phyloP scores from a whole-genome alignment of 2,113 vertebrate species.

The Nyctereutes procyonoides region DNA sequence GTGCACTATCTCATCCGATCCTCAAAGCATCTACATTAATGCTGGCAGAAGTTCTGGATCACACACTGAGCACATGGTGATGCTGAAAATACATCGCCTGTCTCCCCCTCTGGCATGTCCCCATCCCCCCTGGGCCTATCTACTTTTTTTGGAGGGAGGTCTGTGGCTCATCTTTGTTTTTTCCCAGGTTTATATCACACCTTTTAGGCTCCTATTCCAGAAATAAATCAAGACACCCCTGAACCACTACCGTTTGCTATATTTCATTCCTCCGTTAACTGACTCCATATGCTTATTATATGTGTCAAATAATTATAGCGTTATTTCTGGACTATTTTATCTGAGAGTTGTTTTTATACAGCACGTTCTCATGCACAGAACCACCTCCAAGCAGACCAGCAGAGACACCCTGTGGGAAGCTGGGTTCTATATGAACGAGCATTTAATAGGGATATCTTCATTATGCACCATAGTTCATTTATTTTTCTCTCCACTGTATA shows the following conservation, averaged over 20 bases:
- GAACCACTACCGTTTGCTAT: constrained; percentile 58
- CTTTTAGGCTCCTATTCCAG: constrained; percentile 18
- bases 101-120: neutral
- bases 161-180: neutral
- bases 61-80: neutral
- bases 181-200: neutral
- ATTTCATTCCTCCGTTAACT: constrained; percentile 74
- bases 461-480: constrained; percentile 53
- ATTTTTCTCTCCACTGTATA: constrained; percentile 52
- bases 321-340: constrained; percentile 83
- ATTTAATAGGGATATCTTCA: constrained; percentile 24
- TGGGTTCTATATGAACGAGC: constrained; percentile 63
- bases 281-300: constrained; percentile 81
- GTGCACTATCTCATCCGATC: neutral
- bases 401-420: constrained; percentile 75
- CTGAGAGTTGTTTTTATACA: constrained; percentile 78
- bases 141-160: neutral
- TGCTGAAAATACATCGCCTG: no score
- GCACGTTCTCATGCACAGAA: constrained; percentile 59
- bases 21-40: neutral
- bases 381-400: constrained; percentile 65
- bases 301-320: constrained; percentile 77
- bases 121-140: neutral
- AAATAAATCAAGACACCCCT: constrained; percentile 54
- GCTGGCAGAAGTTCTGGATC: neutral